Conservation (phyloP, 2,888 invertebrate genomes). For the Pammene aurita region DNA sequence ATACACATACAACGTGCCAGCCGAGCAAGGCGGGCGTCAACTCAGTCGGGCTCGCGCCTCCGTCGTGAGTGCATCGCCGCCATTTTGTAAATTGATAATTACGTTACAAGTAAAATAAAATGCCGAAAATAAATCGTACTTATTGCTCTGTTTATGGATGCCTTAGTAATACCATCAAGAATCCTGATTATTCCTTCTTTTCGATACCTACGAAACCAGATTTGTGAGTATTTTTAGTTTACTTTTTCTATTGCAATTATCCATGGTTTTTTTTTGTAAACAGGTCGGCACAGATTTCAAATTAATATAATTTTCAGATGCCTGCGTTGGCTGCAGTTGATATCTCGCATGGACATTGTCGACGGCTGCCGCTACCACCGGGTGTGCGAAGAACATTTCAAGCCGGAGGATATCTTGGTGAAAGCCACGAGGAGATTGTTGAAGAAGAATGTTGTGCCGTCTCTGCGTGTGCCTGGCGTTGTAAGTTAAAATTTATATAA, state of each 20-base stretch:
- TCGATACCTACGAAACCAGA: neutral
- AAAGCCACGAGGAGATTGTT: neutral
- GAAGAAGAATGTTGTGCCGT: slow-evolving; percentile 5
- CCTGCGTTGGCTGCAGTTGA: neutral
- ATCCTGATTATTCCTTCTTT: neutral
- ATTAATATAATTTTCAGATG: neutral
- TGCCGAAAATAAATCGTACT: slow-evolving; percentile 2
- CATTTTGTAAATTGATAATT: no score
- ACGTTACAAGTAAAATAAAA: neutral
- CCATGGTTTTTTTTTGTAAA: no score
- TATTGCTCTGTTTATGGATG: slow-evolving; percentile 1
- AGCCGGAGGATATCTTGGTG: neutral
- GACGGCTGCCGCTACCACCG: neutral
- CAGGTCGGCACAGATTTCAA: no score
- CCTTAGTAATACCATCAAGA: neutral
- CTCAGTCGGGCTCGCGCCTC: neutral
- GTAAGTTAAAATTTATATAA: neutral
- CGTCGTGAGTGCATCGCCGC: neutral
- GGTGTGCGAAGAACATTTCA: slow-evolving; percentile 10
- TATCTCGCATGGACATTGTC: neutral
- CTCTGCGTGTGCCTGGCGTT: neutral
- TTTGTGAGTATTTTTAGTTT: neutral
- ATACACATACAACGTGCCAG: neutral
- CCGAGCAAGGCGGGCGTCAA: neutral
- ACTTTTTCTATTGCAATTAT: neutral